A percentile compares a stretch with the other conserved stretches of the same genome.
Evolutionary conservation across 2,888 invertebrate genomes (phyloP).

Genomic region (Drosophila ezoana): DNA sequence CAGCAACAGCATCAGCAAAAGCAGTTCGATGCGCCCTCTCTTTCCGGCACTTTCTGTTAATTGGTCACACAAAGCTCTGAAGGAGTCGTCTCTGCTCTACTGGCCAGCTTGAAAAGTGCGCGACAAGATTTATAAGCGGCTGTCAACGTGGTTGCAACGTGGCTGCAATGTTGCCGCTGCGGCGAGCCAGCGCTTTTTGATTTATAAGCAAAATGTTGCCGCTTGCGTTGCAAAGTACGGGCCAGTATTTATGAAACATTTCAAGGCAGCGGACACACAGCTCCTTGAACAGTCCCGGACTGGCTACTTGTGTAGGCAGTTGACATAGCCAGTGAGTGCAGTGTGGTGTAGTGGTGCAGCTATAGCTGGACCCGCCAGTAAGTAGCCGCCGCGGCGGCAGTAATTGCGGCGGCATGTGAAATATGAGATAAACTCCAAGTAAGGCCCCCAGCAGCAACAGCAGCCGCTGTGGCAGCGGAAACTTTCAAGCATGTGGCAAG

Average conservation of each 20-base stretch:
- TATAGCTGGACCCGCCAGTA: conserved; percentile 40
- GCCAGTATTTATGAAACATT: conserved; percentile 80
- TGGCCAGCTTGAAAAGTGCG: conserved; percentile 60
- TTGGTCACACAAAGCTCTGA: conserved; percentile 76
- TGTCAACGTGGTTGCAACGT: conserved; percentile 72
- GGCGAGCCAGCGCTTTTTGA: conserved; percentile 64
- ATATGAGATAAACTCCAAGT: conserved; percentile 82
- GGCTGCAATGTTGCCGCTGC: conserved; percentile 31
- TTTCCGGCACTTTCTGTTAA: conserved; percentile 63
- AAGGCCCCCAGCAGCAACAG: conserved; percentile 45
- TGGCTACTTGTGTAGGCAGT: conserved; percentile 73
- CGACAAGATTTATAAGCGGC: conserved; percentile 82
- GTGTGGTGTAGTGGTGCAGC: conserved; percentile 22
- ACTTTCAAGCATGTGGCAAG: conserved; percentile 78
- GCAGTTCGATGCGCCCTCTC: neutral
- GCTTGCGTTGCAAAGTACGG: conserved; percentile 33
- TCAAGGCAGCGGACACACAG: conserved; percentile 74
- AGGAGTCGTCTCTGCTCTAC: conserved; percentile 17
- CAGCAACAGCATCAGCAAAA: conserved; percentile 9
- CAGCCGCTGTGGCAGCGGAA: conserved; percentile 41
- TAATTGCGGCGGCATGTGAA: conserved; percentile 80
- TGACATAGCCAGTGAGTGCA: conserved; percentile 57
- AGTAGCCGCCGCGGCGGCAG: conserved; percentile 74
- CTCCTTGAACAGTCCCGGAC: conserved; percentile 26
- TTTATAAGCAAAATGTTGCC: conserved; percentile 82